Base-by-base conservation (phyloP, 2,113 vertebrate species). In the Ginglymostoma cirratum region DNA sequence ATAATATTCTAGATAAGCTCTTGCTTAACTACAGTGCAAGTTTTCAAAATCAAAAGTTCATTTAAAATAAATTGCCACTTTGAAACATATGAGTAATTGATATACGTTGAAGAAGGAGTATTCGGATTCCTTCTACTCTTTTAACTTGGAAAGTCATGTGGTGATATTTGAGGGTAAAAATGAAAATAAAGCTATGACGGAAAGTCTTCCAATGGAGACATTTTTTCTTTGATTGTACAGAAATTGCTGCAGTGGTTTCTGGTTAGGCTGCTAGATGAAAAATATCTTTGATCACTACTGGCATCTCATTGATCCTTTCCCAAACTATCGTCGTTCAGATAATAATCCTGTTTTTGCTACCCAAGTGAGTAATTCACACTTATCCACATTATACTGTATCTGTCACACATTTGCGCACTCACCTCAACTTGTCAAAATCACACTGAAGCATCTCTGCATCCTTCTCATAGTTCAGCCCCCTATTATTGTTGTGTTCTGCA, bases 1-100 rank as follows among this genome's bases (percentile, higher is more conserved):
- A 92, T 66, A 65, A 65, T 92, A 4, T 66, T 34, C 65, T 34
- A 92, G 65, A 92, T 14, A 65, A 90, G 5, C 61, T 0, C 87
- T 90, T 61, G 5, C 34, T 92, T 92, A 65, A 92, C n/a, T 92
- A 34, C 34, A 92, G n/a, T 92, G 89, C 45, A 87, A 52, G 85
- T 48, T 87, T 48, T 61, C 27, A 61, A 55, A 52, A 52, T 89
- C 27, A 89, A 89, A 89, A 15, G 2, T 10, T 55, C 7, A 2
- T 89, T 55, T 89, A 27, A 27, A 55, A 24, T 14, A 30, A 89
- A 89, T 55, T 89, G 7, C 8, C 85, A 52, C 85, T 52, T 38
- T 38, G n/a, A 52, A 21, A 24, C 48, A 14, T 48, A 24, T 55
- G 55, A 2, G 24, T 55, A 30, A 55, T 89, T 55, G 55, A 2